Conservation (phyloP, 92 coral and sea anemone species). For the Diadumene lineata region DNA sequence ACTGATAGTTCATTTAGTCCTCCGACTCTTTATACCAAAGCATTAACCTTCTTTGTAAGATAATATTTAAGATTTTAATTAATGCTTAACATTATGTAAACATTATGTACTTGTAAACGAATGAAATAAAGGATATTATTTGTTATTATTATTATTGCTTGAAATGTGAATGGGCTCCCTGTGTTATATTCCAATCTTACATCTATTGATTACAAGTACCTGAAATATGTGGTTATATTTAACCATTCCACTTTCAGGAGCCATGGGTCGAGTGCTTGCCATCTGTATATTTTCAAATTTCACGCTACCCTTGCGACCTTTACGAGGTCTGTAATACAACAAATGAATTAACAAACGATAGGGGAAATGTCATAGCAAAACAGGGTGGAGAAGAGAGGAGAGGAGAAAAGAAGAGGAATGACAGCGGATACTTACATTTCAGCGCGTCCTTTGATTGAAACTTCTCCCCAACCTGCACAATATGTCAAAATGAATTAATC, state of each 20-base stretch:
- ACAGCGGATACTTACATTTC: constrained; percentile 58
- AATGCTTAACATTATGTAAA: too few species aligned
- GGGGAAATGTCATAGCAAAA: too few species aligned
- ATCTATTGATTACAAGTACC: constrained; percentile 29
- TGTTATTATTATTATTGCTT: too few species aligned
- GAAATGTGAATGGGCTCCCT: too few species aligned
- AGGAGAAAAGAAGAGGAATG: background rate
- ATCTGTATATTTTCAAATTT: constrained; percentile 61
- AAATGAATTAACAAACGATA: background rate
- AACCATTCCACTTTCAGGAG: constrained; percentile 86
- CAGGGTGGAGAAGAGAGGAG: background rate
- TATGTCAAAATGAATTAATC: background rate
- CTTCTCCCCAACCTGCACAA: constrained; percentile 72
- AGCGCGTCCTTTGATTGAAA: constrained; percentile 65
- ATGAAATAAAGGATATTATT: too few species aligned
- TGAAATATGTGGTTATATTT: constrained; percentile 85
- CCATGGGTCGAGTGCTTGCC: constrained; percentile 71
- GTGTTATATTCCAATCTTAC: background rate
- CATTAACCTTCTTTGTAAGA: too few species aligned
- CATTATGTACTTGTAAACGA: too few species aligned
- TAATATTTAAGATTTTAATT: too few species aligned
- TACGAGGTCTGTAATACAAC: constrained; percentile 63
- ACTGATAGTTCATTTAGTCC: too few species aligned
- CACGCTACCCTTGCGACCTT: constrained; percentile 72
- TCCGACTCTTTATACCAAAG: too few species aligned